A percentile compares a stretch with the other conserved stretches of the same genome.
These are phyloP conservation scores for Trinorchestia longiramus DNA, from an alignment of 1,140 invertebrate genomes.

Conservation along the genomic window DNA sequence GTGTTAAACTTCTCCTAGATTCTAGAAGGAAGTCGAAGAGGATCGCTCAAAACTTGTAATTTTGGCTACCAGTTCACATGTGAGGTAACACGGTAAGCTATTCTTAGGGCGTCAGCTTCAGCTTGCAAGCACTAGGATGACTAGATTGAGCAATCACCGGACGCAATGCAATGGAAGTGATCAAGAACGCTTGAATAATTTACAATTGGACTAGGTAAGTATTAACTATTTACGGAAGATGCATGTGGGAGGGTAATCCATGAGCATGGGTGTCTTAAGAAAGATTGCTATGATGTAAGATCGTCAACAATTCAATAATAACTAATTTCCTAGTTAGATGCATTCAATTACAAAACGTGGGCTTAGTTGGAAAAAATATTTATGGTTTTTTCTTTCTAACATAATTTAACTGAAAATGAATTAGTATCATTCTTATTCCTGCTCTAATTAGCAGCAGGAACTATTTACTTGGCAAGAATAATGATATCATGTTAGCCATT, in stretches of 20 bases:
- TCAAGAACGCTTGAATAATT: not conserved
- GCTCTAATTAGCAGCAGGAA: not conserved
- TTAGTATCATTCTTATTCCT: not conserved
- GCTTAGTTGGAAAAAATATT: not conserved
- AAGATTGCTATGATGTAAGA: not conserved
- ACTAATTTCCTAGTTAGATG: not conserved
- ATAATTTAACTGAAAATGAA: not conserved
- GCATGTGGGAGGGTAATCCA: not conserved
- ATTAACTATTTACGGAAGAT: not conserved
- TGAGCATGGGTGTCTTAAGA: not conserved
- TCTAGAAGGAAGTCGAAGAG: not conserved
- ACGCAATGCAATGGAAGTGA: not conserved
- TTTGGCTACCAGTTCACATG: not conserved
- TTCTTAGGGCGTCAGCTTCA: not conserved
- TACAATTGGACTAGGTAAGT: not conserved
- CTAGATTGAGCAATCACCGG: not conserved
- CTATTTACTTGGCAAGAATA: not conserved
- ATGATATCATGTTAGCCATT: not conserved
- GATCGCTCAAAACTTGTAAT: not conserved
- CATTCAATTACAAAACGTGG: no score
- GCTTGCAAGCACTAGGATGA: not conserved
- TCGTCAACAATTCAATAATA: not conserved
- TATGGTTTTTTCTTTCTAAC: not conserved
- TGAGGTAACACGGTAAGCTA: not conserved
- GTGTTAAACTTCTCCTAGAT: no score